Evolutionary conservation across 2,797 vertebrate species (phyloP), one percentile per base, ranked within the genome.

Genomic region (Leuciscus waleckii): DNA sequence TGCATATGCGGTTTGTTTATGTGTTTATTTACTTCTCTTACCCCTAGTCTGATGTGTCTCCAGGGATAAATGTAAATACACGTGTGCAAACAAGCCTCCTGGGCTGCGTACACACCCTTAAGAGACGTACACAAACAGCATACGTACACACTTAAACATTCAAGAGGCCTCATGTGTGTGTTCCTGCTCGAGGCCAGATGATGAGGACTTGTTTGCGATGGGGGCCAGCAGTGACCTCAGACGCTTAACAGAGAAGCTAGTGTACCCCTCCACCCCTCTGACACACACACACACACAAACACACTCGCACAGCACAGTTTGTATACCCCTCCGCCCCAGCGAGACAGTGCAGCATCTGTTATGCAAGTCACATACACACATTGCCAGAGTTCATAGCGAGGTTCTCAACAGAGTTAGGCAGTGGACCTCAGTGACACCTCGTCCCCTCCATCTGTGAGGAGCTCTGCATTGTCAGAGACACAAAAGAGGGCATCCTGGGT

Each of bases 281-380:
- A 83, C 39, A 81, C 49, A 83, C 74, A 80, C 77, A 79, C 80
- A 61, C 10, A n/a, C 39, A n/a, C 58, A 39, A 68, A 41, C 67
- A 82, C 46, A 46, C 41, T 2, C 41, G 3, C 41, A 43, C 41
- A 11, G 49, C 56, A 19, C 39, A 77, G 81, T 63, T 39, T 71
- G 54, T 56, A 26, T 7, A 70, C 56, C 69, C 63, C 71, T 82
- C 70, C 58, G 14, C 81, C 83, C 85, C 87, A 79, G 76, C 65
- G 80, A 89, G 74, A 84, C 49, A 80, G 81, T 70, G 13, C 81
- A 86, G 80, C 86, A 88, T 87, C 85, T 90, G 89, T 90, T 90
- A 89, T 83, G 67, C 79, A 88, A 90, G 82, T 83, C 63, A 63
- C 82, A 86, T 68, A 83, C 63, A 71, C 81, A 71, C 67, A 71